Conservation (phyloP, 2,113 vertebrate species). For the Colistium nudipinnis region DNA sequence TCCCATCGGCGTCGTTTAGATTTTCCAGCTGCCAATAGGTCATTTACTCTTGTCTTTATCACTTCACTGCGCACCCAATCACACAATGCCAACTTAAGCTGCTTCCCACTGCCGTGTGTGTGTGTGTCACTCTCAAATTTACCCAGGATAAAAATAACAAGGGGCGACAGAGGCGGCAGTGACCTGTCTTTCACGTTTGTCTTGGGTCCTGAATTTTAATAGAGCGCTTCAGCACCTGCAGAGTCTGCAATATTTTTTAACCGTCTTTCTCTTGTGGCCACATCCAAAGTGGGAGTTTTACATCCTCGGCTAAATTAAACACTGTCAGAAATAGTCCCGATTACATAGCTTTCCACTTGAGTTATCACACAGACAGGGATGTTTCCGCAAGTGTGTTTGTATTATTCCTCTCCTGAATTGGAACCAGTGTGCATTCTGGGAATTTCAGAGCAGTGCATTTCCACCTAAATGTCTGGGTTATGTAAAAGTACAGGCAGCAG, state of each 20-base stretch:
- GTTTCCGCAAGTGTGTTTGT: background rate
- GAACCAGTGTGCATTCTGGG: background rate
- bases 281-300: background rate
- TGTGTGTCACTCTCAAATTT: constrained; percentile 54
- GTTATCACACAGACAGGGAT: background rate
- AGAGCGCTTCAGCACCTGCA: constrained; percentile 14
- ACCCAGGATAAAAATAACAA: constrained; percentile 69
- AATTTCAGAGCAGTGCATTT: background rate
- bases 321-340: background rate
- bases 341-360: constrained; percentile 1
- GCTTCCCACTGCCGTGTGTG: constrained; percentile 28
- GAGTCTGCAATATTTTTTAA: constrained; percentile 30
- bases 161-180: constrained; percentile 43
- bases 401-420: background rate
- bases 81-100: constrained; percentile 56
- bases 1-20: constrained; percentile 52
- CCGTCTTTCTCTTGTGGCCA: background rate
- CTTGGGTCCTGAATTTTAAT: constrained; percentile 60
- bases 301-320: constrained; percentile 8
- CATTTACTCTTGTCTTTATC: constrained; percentile 67
- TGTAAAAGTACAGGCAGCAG: background rate
- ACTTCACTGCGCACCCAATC: constrained; percentile 45
- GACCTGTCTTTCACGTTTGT: constrained; percentile 59
- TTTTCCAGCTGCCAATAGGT: constrained; percentile 65
- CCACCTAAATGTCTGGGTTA: background rate